Base-by-base conservation (phyloP, 1,140 invertebrate genomes). In the Drosophila kohkoa region DNA sequence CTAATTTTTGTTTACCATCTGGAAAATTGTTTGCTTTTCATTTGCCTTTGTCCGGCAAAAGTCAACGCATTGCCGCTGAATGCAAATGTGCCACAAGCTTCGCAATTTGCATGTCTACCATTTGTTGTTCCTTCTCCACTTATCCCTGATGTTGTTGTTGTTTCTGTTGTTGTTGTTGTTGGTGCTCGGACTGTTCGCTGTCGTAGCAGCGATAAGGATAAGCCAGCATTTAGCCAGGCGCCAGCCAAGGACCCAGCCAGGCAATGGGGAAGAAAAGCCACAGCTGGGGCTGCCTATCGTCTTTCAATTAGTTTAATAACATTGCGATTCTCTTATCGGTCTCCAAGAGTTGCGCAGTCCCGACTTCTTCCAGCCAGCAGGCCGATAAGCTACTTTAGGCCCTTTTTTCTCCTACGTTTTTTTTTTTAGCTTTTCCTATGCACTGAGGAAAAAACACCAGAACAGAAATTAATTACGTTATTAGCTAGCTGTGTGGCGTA, bases 281-380 rank as follows among this genome's bases (percentile, higher is more conserved):
- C 54, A 57, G 35, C 54, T 41, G 32, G 10, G 57, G 63, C 63
- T 74, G 77, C 74, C 83, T 78, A 88, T 88, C 80, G 83, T 78
- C 83, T 88, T 88, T 88, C 85, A 89, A 88, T 88, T 88, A 88
- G 83, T 85, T 78, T 83, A 89, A 89, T 89, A 89, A 89, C 79
- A 81, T 80, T 77, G 74, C 70, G 75, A 81, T 38, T 57, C 35
- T 72, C 75, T 78, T 51, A 69, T 71, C 71, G 46, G 41, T 51
- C 52, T 45, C 45, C 51, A 25, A 25, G 75, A 72, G 15, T 32
- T 20, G 45, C 20, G n/a, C 62, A 67, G 67, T 1, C 35, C 8
- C 48, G 15, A 54, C 41, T 45, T 35, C 52, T 62, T 59, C 58
- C 54, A 54, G 49, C 48, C 58, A 70, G 15, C 28, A 46, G 38